Evolutionary conservation across 2,797 vertebrate species (phyloP).

Genomic region (Passerculus sandwichensis): DNA sequence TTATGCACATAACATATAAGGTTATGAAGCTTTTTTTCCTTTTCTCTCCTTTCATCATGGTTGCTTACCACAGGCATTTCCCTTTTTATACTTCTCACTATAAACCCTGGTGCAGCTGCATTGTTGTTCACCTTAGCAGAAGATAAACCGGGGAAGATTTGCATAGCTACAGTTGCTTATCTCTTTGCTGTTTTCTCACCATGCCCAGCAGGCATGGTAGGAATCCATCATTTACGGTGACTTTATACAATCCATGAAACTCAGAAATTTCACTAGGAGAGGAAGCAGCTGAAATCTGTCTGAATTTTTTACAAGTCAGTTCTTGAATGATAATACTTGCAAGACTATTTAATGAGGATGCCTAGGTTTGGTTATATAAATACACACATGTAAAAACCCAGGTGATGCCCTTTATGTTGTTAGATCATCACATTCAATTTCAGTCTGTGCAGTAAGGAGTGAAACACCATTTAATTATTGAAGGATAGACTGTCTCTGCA

Average conservation of each 20-base stretch:
- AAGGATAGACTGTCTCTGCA: neutral
- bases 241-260: neutral
- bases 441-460: neutral
- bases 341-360: neutral
- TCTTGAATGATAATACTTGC: neutral
- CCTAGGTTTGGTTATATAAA: neutral
- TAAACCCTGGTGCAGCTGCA: neutral
- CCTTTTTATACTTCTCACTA: neutral
- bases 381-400: neutral
- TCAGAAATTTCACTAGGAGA: neutral
- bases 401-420: neutral
- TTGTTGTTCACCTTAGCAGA: constrained; percentile 23
- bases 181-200: neutral
- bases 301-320: neutral
- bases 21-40: neutral
- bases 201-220: neutral
- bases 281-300: neutral
- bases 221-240: constrained; percentile 3
- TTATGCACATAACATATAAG: neutral
- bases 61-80: constrained; percentile 22
- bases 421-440: neutral
- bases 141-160: constrained; percentile 35
- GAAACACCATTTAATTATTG: neutral
- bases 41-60: constrained; percentile 9
- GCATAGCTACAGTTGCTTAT: constrained; percentile 30